Percentiles rank a stretch among this genome's conserved stretches.
phyloP scores from a whole-genome alignment of 2,113 vertebrate genomes.

The Upupa epops region DNA sequence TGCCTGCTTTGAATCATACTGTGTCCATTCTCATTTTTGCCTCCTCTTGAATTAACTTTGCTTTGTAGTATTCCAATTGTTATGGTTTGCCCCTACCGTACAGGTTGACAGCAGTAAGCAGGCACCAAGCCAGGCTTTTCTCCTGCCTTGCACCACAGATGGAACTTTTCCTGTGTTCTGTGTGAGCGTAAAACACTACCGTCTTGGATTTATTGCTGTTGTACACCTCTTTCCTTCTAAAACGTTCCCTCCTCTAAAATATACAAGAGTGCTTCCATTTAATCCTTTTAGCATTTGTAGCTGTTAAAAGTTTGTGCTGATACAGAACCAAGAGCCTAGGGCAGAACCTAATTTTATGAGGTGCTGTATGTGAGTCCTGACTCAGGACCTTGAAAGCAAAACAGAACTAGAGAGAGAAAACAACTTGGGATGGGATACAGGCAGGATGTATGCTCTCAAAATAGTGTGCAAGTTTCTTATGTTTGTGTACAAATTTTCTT shows the following conservation, averaged over 20 bases:
- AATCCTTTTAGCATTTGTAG: background rate
- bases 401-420: background rate
- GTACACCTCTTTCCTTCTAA: background rate
- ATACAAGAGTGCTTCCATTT: background rate
- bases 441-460: background rate
- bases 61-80: background rate
- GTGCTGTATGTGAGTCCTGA: background rate
- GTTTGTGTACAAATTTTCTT: background rate
- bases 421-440: background rate
- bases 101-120: background rate
- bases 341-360: background rate
- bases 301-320: background rate
- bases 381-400: background rate
- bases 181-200: accelerated
- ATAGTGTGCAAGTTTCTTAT: background rate
- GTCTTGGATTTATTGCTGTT: background rate
- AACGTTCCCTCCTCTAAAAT: background rate
- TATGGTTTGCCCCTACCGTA: background rate
- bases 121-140: background rate
- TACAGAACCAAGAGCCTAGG: background rate
- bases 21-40: background rate
- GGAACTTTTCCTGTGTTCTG: background rate
- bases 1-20: background rate
- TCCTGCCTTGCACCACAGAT: background rate
- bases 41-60: background rate